Base-by-base conservation (phyloP, 2,888 invertebrate species). In the Amorpha juglandis region DNA sequence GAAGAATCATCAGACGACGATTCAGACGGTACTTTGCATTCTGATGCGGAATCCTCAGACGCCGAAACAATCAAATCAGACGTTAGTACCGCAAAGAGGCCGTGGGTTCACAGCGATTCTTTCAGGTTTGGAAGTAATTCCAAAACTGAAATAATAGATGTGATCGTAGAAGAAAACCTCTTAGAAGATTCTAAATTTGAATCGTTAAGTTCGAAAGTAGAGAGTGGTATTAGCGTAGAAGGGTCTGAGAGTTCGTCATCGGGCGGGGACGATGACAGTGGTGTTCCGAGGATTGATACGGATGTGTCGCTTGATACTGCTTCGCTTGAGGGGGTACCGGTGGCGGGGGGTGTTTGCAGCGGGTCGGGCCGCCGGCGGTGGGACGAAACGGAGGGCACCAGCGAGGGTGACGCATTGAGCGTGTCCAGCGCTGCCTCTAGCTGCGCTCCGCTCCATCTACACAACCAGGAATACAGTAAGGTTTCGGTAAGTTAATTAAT, bases 321-420 rank as follows among this genome's bases (percentile, higher is more conserved):
- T 93, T 92, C 89, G 92, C 93, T 93, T 92, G 92, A 92, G 91
- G 90, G 91, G 84, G 89, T 78, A 79, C 78, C 84, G 84, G 89
- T 83, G 82, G 85, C 79, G 83, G 89, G 87, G 90, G 91, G 79
- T 92, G 91, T 91, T 92, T 87, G 91, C 92, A 92, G 92, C 88
- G 92, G 92, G 92, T 91, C 91, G 82, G 92, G 89, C 82, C 88
- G 92, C 50, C 87, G 91, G 78, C 87, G 93, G 69, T 92, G 92
- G 92, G 92, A 92, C 77, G 93, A 93, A 79, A 70, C 83, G 48
- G 92, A 92, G 71, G 92, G 89, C 21, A 84, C 88, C 55, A 92
- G 91, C 72, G 93, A 93, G 67, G 91, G 90, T 12, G 93, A 93
- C 71, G 93, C 92, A 68, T 84, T 92, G 71, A 93, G 93, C 86